Evolutionary conservation across 2,113 vertebrate species (phyloP), one percentile per base, ranked within the genome.

Genomic region (Silurus asotus): DNA sequence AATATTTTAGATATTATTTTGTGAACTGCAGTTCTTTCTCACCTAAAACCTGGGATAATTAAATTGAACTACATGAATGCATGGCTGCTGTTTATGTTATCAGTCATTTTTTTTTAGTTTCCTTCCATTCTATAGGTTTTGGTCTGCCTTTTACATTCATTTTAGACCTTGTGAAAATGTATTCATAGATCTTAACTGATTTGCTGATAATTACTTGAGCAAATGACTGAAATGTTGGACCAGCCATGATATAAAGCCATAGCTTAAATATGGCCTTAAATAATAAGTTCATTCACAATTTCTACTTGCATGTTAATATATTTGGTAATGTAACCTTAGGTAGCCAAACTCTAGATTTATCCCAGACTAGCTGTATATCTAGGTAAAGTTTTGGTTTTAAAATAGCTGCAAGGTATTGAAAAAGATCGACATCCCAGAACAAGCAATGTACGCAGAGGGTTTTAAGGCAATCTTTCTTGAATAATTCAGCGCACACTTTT

Each of bases 261-360:
- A 78, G 10, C 37, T 76, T 79, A 85, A 67, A 79, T 55, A 61
- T 64, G 58, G 53, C 49, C 20, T 69, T 37, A 69, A 55, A 82
- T 58, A 28, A 51, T 20, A 64, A 8, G 64, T 82, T 55, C 9
- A 11, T 69, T 82, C 15, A 69, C 9, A 67, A 82, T 28, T 13
- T 64, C 62, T 56, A 76, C 45, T 25, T 84, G 83, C 84, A 85
- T 85, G 75, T 78, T 56, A 56, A 64, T 78, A 78, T 67, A 67
- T 45, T 56, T 83, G 28, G 37, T 48, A 55, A 53, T 69, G n/a
- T 78, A 55, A 85, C 4, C 25, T 13, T 48, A 78, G 74, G 51
- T 56, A 78, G 84, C 61, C 11, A 4, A 56, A 56, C 64, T 79
- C 61, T 56, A 69, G 25, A n/a, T 1, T 55, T 45, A 55, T 67